Percentiles rank a stretch among this genome's conserved stretches.
Conservation (phyloP, 2,888 invertebrate species). For the Chymomyza amoena region DNA sequence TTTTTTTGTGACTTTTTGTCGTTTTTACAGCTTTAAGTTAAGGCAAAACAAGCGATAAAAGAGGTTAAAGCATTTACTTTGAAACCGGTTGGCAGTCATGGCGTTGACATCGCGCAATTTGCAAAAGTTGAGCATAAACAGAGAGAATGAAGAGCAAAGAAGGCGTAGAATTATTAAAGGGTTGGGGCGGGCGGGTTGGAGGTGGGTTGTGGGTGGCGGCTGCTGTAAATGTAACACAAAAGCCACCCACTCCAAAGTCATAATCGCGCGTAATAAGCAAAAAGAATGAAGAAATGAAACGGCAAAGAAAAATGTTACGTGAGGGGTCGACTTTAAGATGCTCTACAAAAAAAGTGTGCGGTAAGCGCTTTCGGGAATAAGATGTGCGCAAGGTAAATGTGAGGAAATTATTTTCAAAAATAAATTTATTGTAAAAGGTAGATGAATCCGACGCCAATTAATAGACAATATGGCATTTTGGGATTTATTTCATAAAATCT, state of each 20-base stretch:
- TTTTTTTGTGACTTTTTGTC: background rate
- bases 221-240: too few relatives aligned
- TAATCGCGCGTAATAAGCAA: background rate
- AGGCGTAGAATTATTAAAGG: background rate
- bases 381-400: too few relatives aligned
- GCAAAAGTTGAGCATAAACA: constrained; percentile 10
- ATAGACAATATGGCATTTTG: too few relatives aligned
- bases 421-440: too few relatives aligned
- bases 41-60: background rate
- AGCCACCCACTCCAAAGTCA: background rate
- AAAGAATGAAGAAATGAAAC: background rate
- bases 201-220: background rate
- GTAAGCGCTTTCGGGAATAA: too few relatives aligned
- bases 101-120: constrained; percentile 50
- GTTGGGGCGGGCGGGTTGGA: background rate
- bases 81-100: constrained; percentile 28
- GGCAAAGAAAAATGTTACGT: background rate
- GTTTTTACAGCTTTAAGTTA: background rate
- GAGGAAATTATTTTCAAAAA: too few relatives aligned
- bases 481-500: too few relatives aligned
- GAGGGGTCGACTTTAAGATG: background rate
- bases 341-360: background rate
- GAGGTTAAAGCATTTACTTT: background rate
- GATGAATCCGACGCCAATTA: too few relatives aligned
- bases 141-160: background rate